Evolutionary conservation across 2,888 invertebrate species (phyloP).

Genomic region (Tetragonula carbonaria): DNA sequence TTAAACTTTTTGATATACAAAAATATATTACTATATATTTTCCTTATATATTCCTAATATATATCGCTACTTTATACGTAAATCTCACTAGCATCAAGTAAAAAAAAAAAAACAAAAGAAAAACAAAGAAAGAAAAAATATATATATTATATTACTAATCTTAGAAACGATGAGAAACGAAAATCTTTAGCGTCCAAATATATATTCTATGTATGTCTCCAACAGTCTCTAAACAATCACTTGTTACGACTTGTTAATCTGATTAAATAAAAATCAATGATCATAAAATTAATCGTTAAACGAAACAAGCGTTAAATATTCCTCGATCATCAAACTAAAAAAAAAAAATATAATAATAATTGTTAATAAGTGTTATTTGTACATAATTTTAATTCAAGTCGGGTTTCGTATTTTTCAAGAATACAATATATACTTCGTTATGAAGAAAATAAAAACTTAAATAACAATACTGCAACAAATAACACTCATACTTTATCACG

Average conservation of each 20-base stretch:
- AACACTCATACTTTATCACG: conserved; percentile 64
- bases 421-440: conserved; percentile 41
- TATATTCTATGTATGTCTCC: conserved; percentile 10
- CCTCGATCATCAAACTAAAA: conserved; percentile 60
- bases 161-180: conserved; percentile 35
- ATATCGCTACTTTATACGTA: conserved; percentile 41
- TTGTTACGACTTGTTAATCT: conserved; percentile 45
- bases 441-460: conserved; percentile 64
- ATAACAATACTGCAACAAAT: conserved; percentile 68
- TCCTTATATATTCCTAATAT: not conserved
- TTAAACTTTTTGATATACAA: conserved; percentile 56
- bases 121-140: not conserved
- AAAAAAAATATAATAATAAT: conserved; percentile 39
- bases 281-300: conserved; percentile 64
- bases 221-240: conserved; percentile 46
- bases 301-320: conserved; percentile 66
- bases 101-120: conserved; percentile 27
- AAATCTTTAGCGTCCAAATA: conserved; percentile 17
- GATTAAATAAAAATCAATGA: conserved; percentile 59
- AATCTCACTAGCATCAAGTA: conserved; percentile 29
- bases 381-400: conserved; percentile 61
- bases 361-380: conserved; percentile 68
- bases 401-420: conserved; percentile 43
- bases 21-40: conserved; percentile 56
- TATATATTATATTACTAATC: conserved; percentile 44